These are phyloP conservation scores for Hyphantria cunea DNA, from an alignment of 1,140 invertebrate genomes.

Conservation along the genomic window DNA sequence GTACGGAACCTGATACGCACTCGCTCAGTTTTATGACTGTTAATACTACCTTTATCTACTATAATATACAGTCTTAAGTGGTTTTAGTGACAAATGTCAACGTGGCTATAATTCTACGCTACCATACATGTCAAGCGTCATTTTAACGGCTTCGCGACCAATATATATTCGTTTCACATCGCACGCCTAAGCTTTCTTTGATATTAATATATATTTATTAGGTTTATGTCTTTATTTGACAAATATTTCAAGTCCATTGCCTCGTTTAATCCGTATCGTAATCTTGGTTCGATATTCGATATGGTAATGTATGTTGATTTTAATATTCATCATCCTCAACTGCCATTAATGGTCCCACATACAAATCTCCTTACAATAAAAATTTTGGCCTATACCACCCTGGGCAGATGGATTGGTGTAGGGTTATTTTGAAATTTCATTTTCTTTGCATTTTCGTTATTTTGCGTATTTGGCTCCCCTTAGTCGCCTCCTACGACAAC, in stretches of 20 bases:
- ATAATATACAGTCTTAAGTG: too few species aligned
- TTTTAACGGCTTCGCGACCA: conserved; percentile 19
- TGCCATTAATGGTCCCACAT: too few species aligned
- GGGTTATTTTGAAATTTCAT: too few species aligned
- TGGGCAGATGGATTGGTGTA: too few species aligned
- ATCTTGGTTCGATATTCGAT: conserved; percentile 10
- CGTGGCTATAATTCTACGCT: conserved; percentile 8
- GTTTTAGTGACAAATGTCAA: conserved; percentile 22
- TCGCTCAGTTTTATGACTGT: too few species aligned
- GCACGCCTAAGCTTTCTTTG: conserved; percentile 11
- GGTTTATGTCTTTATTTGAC: conserved; percentile 29
- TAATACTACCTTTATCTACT: too few species aligned
- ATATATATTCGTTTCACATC: conserved; percentile 13
- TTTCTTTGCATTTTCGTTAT: too few species aligned
- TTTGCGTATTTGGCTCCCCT: too few species aligned
- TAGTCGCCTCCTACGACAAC: too few species aligned
- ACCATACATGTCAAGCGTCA: conserved; percentile 8
- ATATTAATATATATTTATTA: conserved; percentile 29
- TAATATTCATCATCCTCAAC: conserved; percentile 5
- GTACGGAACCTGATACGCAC: too few species aligned
- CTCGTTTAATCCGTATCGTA: conserved; percentile 21
- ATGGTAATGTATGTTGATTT: conserved; percentile 21
- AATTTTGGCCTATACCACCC: too few species aligned
- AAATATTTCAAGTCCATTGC: conserved; percentile 25
- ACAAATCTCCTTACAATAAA: too few species aligned